A percentile compares a stretch with the other conserved stretches of the same genome.
Evolutionary conservation across 1,140 invertebrate species (phyloP).

Genomic region (Sitobion miscanthi): DNA sequence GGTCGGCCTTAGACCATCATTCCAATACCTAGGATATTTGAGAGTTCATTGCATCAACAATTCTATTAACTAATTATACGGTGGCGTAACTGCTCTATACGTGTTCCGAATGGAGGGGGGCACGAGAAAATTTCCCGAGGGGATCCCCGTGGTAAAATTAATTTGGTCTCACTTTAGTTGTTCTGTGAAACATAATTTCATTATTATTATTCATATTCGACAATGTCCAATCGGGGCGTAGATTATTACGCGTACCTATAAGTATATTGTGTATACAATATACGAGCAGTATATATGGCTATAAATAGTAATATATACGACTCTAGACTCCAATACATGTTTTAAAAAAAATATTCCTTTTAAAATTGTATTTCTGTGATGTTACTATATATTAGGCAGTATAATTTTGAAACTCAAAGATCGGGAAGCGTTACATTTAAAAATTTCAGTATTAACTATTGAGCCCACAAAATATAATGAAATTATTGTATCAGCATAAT

Average conservation of each 20-base stretch:
- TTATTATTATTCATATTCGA: not conserved
- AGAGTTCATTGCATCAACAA: slow-evolving; percentile 17
- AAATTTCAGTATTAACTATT: too few relatives aligned
- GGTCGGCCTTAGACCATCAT: not conserved
- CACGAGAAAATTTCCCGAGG: not conserved
- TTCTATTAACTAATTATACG: not conserved
- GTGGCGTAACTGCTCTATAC: not conserved
- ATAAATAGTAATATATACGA: too few relatives aligned
- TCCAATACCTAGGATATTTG: not conserved
- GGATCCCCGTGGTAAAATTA: not conserved
- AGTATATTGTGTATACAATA: not conserved
- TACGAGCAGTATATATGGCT: too few relatives aligned
- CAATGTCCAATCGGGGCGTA: not conserved
- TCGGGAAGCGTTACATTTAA: too few relatives aligned
- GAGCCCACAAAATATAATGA: too few relatives aligned
- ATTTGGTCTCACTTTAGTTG: not conserved
- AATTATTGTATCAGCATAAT: too few relatives aligned
- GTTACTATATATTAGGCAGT: too few relatives aligned
- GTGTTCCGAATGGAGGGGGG: not conserved
- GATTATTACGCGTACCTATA: not conserved
- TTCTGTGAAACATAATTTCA: slow-evolving; percentile 11
- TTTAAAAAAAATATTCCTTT: too few relatives aligned
- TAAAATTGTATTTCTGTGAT: too few relatives aligned
- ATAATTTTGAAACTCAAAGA: too few relatives aligned
- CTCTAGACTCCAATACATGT: too few relatives aligned